These are phyloP conservation scores for Heliocidaris erythrogramma DNA, from an alignment of 35 echinoderm and acorn worm genomes.

Conservation along the genomic window DNA sequence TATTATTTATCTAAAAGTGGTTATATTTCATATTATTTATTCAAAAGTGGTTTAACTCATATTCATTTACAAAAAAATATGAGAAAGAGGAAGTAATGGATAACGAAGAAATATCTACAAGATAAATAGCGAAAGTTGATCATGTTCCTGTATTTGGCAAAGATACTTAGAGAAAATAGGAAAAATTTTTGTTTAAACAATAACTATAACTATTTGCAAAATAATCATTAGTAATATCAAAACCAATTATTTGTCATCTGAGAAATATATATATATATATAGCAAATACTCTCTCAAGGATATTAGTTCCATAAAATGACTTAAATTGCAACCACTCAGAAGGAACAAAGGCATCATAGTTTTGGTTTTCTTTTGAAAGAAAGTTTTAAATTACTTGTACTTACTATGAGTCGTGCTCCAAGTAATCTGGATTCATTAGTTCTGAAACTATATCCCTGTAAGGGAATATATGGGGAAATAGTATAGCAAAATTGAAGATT, in stretches of 20 bases:
- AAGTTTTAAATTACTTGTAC: slow-evolving; percentile 41
- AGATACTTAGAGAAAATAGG: background rate
- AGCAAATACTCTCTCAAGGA: background rate
- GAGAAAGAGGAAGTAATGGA: background rate
- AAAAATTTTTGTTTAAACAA: background rate
- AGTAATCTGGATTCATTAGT: slow-evolving; percentile 70
- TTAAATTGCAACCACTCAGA: background rate
- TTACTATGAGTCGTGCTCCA: slow-evolving; percentile 99
- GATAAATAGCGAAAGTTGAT: no score
- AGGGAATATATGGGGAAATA: slow-evolving; percentile 12
- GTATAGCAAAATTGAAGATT: background rate
- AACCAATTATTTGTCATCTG: background rate
- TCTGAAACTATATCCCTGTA: slow-evolving; percentile 78
- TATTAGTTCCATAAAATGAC: background rate
- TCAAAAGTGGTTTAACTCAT: background rate
- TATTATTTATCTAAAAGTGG: background rate
- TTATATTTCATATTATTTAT: background rate
- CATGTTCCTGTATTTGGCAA: background rate
- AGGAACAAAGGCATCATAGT: background rate
- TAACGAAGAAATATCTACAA: background rate
- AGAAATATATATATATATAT: background rate
- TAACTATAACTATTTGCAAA: background rate
- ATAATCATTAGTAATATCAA: background rate
- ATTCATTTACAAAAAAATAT: background rate
- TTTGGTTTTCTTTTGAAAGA: background rate